Evolutionary conservation across 2,888 invertebrate species (phyloP), one percentile per base, ranked within the genome.

Genomic region (Falcaria lacertinaria): DNA sequence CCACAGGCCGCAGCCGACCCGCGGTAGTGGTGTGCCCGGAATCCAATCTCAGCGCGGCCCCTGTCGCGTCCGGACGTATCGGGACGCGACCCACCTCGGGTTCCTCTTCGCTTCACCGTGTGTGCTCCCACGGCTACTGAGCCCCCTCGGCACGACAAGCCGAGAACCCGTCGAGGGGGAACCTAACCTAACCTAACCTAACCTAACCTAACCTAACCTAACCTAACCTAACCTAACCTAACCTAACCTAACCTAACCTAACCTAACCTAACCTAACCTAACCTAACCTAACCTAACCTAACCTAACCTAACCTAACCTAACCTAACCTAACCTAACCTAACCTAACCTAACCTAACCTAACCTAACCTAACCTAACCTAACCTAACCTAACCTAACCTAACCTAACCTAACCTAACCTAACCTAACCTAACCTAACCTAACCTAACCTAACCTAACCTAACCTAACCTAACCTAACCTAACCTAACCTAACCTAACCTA

Each of bases 401-500:
- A 45, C 45, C 47, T 47, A 48, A 49, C 50, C 47, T 47, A 47
- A 47, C 42, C 50, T 46, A 46, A 47, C 48, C 50, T 45, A 50
- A 47, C 48, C 45, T 48, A 50, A 45, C 47, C 48, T 48, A 50
- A 48, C 52, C 49, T 48, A 44, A 54, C 46, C 52, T 46, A 47
- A 50, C 50, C 51, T 48, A 54, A 54, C 52, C 54, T 48, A 52
- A 49, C 48, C 48, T 47, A 52, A 52, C 47, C 52, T 49, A 47
- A 47, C 48, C 48, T 48, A 51, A 54, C 50, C 54, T 51, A 54
- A 54, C 54, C 55, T 55, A 52, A 52, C 55, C 55, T 50, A 50
- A 52, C 52, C 52, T 55, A 49, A 50, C 50, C 50, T 50, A 55
- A 52, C 55, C 52, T 55, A 52, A 52, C 54, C 54, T 51, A 54